A percentile compares a stretch with the other conserved stretches of the same genome.
Evolutionary conservation across 2,797 vertebrate species (phyloP).

Genomic region (Orestias chungarensis): DNA sequence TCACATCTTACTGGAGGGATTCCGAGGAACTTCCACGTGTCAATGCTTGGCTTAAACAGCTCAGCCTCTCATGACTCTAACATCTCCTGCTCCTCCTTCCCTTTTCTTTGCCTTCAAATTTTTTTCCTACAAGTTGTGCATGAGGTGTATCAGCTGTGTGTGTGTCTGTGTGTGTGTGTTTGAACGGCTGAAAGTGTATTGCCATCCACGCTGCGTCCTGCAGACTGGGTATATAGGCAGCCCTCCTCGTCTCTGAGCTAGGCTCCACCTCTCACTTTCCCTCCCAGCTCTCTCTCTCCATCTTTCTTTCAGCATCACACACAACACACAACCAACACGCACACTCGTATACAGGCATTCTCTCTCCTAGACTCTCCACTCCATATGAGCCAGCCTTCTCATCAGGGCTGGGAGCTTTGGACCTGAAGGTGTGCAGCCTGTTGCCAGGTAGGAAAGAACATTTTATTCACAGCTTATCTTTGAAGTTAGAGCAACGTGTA

Average conservation of each 20-base stretch:
- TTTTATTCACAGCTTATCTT: conserved; percentile 41
- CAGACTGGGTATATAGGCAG: conserved; percentile 66
- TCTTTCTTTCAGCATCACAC: conserved; percentile 36
- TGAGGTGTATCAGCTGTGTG: conserved; percentile 39
- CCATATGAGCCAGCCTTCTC: conserved; percentile 68
- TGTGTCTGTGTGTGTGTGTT: conserved; percentile 58
- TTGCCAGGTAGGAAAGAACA: conserved; percentile 75
- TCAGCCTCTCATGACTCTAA: conserved; percentile 71
- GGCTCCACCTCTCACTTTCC: conserved; percentile 71
- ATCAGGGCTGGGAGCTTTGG: conserved; percentile 59
- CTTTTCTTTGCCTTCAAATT: conserved; percentile 26
- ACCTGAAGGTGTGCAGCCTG: conserved; percentile 72
- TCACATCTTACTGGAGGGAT: conserved; percentile 89
- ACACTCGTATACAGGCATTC: conserved; percentile 3
- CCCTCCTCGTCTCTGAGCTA: conserved; percentile 56
- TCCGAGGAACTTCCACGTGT: conserved; percentile 88
- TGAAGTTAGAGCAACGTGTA: conserved; percentile 54
- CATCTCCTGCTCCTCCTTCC: conserved; percentile 29
- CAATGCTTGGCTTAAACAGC: conserved; percentile 78
- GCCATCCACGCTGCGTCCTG: conserved; percentile 69
- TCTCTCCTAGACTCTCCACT: conserved; percentile 54
- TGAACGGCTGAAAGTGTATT: conserved; percentile 68
- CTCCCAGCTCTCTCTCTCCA: conserved; percentile 40
- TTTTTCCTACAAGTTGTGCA: conserved; percentile 54
- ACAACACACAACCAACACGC: conserved; percentile 18